Percentiles rank a stretch among this genome's conserved stretches.
Conservation (phyloP, 92 coral and sea anemone genomes). For the Porites rus region DNA sequence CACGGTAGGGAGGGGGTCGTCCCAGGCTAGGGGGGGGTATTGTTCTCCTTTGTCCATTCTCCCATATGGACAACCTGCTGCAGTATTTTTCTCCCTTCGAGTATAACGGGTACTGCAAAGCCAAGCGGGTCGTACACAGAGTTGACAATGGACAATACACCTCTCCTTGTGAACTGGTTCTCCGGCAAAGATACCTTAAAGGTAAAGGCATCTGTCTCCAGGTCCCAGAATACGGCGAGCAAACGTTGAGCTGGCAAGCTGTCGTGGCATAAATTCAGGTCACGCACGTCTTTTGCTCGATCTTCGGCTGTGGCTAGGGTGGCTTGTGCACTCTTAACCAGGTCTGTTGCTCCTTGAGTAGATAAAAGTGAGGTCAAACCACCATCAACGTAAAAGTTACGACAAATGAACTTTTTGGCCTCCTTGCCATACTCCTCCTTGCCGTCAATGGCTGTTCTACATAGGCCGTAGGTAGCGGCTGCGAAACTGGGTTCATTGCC, state of each 20-base stretch:
- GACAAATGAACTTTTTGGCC: slow-evolving; percentile 40
- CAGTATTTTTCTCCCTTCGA: slow-evolving; percentile 42
- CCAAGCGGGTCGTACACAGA: slow-evolving; percentile 54
- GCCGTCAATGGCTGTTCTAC: slow-evolving; percentile 58
- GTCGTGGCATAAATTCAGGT: slow-evolving; percentile 20
- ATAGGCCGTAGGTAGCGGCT: slow-evolving; percentile 68
- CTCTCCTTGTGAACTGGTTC: slow-evolving; percentile 22
- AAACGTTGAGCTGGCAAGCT: slow-evolving; percentile 41
- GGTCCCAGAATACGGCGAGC: slow-evolving; percentile 26
- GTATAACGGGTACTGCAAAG: slow-evolving; percentile 40
- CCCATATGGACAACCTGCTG: slow-evolving; percentile 47
- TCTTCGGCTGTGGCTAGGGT: slow-evolving; percentile 50
- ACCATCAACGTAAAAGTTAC: slow-evolving; percentile 64
- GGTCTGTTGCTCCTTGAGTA: slow-evolving; percentile 34
- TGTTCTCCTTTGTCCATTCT: slow-evolving; percentile 25
- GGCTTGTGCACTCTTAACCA: slow-evolving; percentile 56
- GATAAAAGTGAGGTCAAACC: slow-evolving; percentile 40
- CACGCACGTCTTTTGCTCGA: slow-evolving; percentile 41
- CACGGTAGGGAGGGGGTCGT: slow-evolving; percentile 38
- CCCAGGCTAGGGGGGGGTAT: slow-evolving; percentile 47
- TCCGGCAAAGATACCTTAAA: slow-evolving; percentile 29
- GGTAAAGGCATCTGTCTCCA: slow-evolving; percentile 36
- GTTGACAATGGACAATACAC: slow-evolving; percentile 29
- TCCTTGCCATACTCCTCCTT: slow-evolving; percentile 49
- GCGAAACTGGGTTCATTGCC: slow-evolving; percentile 76